phyloP scores from a whole-genome alignment of 35 echinoderm and acorn worm genomes.

The Ptychodera flava region DNA sequence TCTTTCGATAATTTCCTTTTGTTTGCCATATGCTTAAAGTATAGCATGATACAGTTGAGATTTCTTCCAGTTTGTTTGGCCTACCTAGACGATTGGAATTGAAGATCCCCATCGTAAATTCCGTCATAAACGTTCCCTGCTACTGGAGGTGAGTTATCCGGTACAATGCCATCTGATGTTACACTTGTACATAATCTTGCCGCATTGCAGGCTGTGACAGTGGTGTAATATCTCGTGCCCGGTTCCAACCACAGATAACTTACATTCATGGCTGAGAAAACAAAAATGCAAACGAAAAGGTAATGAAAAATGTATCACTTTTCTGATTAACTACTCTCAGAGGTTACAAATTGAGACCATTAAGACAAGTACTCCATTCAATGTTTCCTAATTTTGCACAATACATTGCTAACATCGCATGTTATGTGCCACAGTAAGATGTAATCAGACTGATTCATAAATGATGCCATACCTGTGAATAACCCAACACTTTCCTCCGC shows the following conservation, averaged over 20 bases:
- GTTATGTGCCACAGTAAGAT: no score
- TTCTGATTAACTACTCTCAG: no score
- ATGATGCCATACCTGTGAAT: neutral
- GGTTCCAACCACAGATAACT: conserved; percentile 14
- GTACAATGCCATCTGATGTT: conserved; percentile 27
- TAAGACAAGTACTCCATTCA: no score
- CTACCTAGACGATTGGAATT: conserved; percentile 32
- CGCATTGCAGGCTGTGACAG: conserved; percentile 36
- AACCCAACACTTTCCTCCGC: neutral
- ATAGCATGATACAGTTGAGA: no score
- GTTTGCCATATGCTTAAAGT: no score
- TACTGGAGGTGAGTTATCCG: conserved; percentile 28
- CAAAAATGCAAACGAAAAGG: no score
- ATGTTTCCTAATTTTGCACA: no score
- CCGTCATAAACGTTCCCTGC: conserved; percentile 23
- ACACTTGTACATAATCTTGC: conserved; percentile 29
- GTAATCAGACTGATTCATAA: neutral
- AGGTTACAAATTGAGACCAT: no score
- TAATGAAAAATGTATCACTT: no score
- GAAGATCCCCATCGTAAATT: conserved; percentile 5
- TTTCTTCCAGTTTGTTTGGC: neutral
- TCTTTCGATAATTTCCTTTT: no score
- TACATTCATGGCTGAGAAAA: neutral
- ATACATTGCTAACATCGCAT: no score
- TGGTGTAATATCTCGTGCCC: conserved; percentile 27